Evolutionary conservation across 2,797 vertebrate species (phyloP).

Genomic region (Anabacerthia variegaticeps): DNA sequence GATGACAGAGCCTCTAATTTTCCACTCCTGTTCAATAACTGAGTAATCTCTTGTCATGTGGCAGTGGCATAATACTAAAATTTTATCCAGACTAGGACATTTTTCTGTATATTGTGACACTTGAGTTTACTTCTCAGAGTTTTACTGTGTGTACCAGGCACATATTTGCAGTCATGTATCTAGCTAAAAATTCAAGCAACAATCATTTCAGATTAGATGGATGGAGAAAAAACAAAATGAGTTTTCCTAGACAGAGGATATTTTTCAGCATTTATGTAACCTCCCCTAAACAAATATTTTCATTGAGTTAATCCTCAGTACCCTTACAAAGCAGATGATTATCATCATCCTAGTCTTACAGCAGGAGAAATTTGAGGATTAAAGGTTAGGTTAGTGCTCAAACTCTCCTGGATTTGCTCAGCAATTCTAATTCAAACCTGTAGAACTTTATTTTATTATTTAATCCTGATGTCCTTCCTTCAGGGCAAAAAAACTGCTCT

Average conservation of each 20-base stretch:
- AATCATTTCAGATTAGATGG: neutral
- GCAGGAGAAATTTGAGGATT: neutral
- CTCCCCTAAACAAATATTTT: neutral
- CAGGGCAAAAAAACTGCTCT: neutral
- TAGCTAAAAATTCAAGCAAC: neutral
- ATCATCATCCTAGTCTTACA: neutral
- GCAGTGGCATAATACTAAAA: neutral
- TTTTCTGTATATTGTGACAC: neutral
- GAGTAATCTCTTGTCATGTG: neutral
- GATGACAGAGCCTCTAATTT: neutral
- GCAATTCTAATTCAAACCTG: neutral
- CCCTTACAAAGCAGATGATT: neutral
- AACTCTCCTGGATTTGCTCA: neutral
- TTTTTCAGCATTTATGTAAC: neutral
- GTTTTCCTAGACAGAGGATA: neutral
- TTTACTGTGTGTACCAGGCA: neutral
- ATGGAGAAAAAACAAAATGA: neutral
- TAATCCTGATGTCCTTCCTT: neutral
- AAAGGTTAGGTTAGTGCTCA: neutral
- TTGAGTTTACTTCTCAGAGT: neutral
- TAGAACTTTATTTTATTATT: neutral
- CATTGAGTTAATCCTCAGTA: neutral
- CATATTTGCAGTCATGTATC: neutral
- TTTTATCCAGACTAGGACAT: neutral
- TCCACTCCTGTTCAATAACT: neutral